These are phyloP conservation scores for Pristis pectinata DNA, from an alignment of 2,797 vertebrate species.

Conservation along the genomic window DNA sequence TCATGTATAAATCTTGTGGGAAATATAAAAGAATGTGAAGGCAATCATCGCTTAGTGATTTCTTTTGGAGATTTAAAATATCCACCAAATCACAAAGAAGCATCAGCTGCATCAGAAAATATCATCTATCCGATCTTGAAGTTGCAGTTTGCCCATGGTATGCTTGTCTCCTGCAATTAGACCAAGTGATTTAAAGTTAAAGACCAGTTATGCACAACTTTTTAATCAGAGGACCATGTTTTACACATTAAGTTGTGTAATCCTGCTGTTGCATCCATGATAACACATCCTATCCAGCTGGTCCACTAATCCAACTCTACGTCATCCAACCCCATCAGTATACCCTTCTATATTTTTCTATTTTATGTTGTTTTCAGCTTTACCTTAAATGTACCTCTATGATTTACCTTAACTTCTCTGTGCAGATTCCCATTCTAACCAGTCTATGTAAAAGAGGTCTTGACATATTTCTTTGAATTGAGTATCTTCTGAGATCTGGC, in stretches of 20 bases:
- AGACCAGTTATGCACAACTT: not conserved
- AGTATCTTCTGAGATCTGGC: not conserved
- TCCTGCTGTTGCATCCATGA: not conserved
- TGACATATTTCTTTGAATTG: not conserved
- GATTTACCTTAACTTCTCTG: not conserved
- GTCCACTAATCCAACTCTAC: not conserved
- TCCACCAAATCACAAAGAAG: not conserved
- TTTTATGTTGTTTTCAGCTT: not conserved
- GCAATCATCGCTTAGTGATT: not conserved
- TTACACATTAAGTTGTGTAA: not conserved
- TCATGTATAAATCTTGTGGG: not conserved
- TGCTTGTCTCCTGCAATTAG: not conserved
- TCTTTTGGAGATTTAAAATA: not conserved
- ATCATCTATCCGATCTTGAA: not conserved
- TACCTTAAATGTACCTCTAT: not conserved
- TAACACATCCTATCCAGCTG: not conserved
- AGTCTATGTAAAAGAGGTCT: not conserved
- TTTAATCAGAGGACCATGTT: not conserved
- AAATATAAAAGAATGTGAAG: not conserved
- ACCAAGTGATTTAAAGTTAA: not conserved
- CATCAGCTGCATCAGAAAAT: not conserved
- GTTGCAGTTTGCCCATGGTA: not conserved
- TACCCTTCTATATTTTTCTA: not conserved
- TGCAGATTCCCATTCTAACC: not conserved
- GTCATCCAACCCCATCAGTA: not conserved